Evolutionary conservation across 2,113 vertebrate species (phyloP).

Genomic region (Lutjanus erythropterus): DNA sequence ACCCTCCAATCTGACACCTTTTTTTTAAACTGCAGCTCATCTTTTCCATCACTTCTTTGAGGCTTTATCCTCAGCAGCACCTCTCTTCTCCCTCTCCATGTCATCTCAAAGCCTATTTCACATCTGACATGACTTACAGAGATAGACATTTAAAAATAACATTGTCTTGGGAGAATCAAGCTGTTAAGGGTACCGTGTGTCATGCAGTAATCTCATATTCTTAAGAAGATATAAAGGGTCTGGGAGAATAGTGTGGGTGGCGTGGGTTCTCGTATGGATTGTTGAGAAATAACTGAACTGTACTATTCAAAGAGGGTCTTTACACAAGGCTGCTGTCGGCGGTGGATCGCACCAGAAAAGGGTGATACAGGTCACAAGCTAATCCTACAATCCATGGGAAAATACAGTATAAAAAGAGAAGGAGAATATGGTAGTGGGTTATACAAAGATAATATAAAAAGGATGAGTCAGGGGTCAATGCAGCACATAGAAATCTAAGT

Average conservation of each 20-base stretch:
- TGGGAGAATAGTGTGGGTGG: slow-evolving; percentile 24
- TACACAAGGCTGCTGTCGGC: background rate
- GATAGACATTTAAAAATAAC: slow-evolving; percentile 35
- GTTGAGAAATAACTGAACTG: slow-evolving; percentile 29
- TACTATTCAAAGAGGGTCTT: slow-evolving; percentile 10
- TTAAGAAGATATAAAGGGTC: slow-evolving; percentile 29
- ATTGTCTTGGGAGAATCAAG: slow-evolving; percentile 36
- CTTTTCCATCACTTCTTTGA: background rate
- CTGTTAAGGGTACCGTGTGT: slow-evolving; percentile 17
- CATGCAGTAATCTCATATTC: slow-evolving; percentile 46
- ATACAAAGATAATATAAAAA: background rate
- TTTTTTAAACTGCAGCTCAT: background rate
- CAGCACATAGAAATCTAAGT: background rate
- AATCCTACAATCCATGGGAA: background rate
- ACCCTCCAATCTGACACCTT: background rate
- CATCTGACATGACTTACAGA: slow-evolving; percentile 35
- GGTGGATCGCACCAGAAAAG: background rate
- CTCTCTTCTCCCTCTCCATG: slow-evolving; percentile 11
- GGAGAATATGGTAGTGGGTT: background rate
- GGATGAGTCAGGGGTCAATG: background rate
- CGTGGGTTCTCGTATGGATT: slow-evolving; percentile 14
- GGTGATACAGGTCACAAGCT: slow-evolving; percentile 3
- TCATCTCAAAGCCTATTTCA: slow-evolving; percentile 29
- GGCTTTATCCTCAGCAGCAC: background rate
- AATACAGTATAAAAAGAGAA: background rate